Percentiles rank a stretch among this genome's conserved stretches.
These are phyloP conservation scores for Nannospalax galili DNA, from an alignment of 2,113 vertebrate genomes.

Conservation along the genomic window DNA sequence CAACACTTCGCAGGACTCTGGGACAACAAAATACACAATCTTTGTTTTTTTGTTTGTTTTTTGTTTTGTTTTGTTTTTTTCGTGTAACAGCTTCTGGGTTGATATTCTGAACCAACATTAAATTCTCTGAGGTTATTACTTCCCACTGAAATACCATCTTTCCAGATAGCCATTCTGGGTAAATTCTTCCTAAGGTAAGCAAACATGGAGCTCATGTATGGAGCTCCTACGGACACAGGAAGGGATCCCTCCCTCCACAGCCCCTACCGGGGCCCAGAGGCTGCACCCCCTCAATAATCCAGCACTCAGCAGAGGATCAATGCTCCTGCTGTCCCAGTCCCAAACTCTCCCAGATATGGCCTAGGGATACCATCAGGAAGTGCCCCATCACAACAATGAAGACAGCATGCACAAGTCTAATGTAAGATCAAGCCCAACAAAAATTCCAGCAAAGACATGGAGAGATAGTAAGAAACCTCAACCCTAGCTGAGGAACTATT, in stretches of 20 bases:
- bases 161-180: not conserved
- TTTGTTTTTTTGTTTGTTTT: no score
- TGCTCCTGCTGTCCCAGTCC: fast-evolving
- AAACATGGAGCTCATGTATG: fast-evolving
- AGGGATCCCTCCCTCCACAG: not conserved
- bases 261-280: not conserved
- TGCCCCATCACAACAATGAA: no score
- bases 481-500: no score
- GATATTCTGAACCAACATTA: not conserved
- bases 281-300: not conserved
- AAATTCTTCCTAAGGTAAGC: not conserved
- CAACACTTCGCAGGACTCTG: not conserved
- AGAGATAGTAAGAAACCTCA: no score
- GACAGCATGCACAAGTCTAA: no score
- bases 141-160: not conserved
- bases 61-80: no score
- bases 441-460: no score
- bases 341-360: fast-evolving
- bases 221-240: fast-evolving
- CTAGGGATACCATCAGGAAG: not conserved
- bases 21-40: not conserved
- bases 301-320: fast-evolving
- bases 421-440: no score
- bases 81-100: not conserved
- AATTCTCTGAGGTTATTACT: not conserved